phyloP scores from a whole-genome alignment of 2,113 vertebrate genomes.

The Fulmarus glacialis region DNA sequence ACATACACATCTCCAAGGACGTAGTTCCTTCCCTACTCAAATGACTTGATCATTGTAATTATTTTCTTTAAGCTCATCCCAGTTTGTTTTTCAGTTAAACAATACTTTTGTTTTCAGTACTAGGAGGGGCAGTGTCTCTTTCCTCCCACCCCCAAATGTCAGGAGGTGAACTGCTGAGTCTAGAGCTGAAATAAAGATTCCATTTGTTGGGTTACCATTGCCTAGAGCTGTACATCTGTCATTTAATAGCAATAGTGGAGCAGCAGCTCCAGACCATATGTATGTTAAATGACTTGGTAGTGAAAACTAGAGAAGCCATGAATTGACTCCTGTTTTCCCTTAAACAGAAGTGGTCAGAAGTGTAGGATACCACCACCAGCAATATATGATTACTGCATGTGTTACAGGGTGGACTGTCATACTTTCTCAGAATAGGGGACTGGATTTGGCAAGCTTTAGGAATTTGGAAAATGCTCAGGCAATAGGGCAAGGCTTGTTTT shows the following conservation, averaged over 20 bases:
- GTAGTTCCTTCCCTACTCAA: background rate
- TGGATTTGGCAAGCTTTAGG: background rate
- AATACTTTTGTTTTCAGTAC: background rate
- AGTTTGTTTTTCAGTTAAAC: background rate
- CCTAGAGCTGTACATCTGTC: background rate
- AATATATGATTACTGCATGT: background rate
- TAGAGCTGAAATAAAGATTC: background rate
- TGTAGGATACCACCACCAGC: background rate
- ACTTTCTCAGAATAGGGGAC: background rate
- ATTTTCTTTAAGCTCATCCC: background rate
- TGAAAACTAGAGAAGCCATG: background rate
- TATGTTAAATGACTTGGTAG: background rate
- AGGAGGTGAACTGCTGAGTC: background rate
- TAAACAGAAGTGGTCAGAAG: background rate
- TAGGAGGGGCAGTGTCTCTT: background rate
- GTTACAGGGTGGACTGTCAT: background rate
- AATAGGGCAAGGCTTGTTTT: background rate
- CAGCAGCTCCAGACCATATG: rapidly evolving
- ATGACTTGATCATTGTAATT: background rate
- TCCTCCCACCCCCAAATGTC: background rate
- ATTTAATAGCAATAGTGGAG: background rate
- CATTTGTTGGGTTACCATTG: background rate
- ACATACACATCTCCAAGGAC: background rate
- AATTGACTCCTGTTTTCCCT: background rate
- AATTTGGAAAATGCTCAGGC: background rate